Conservation (phyloP, 1,140 invertebrate species). For the Cotesia vestalis region DNA sequence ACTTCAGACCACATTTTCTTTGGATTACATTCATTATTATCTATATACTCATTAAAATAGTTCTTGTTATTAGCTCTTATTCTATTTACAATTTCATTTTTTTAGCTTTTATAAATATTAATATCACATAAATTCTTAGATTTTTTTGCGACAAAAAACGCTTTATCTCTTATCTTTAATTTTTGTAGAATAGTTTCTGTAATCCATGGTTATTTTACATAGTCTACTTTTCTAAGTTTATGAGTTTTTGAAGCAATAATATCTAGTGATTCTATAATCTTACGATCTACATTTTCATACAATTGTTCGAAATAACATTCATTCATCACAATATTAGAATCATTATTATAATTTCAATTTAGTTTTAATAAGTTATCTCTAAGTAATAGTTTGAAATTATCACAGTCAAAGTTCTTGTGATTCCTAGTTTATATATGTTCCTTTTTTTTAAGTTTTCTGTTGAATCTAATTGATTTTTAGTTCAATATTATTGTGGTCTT, state of each 20-base stretch:
- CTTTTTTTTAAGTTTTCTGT: not conserved
- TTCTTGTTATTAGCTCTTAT: conserved; percentile 12
- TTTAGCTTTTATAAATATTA: not conserved
- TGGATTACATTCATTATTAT: not conserved
- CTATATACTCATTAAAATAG: not conserved
- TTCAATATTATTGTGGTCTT: conserved; percentile 19
- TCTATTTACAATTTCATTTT: not conserved
- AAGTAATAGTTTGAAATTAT: not conserved
- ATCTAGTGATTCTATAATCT: conserved; percentile 1
- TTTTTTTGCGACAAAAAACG: not conserved
- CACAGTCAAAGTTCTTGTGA: not conserved
- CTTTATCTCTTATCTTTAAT: not conserved
- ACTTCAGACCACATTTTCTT: not conserved
- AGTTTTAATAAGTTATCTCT: not conserved
- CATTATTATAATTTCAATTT: not conserved
- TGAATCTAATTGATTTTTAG: not conserved
- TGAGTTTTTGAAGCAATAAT: not conserved
- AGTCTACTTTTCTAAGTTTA: not conserved
- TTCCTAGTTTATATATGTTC: not conserved
- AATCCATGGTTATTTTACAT: not conserved
- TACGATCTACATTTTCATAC: not conserved
- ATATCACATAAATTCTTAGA: not conserved
- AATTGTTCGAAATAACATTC: not conserved
- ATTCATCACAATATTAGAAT: not conserved
- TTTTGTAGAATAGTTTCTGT: not conserved